phyloP scores from a whole-genome alignment of 1,140 invertebrate species.

The Cotesia chilonis region DNA sequence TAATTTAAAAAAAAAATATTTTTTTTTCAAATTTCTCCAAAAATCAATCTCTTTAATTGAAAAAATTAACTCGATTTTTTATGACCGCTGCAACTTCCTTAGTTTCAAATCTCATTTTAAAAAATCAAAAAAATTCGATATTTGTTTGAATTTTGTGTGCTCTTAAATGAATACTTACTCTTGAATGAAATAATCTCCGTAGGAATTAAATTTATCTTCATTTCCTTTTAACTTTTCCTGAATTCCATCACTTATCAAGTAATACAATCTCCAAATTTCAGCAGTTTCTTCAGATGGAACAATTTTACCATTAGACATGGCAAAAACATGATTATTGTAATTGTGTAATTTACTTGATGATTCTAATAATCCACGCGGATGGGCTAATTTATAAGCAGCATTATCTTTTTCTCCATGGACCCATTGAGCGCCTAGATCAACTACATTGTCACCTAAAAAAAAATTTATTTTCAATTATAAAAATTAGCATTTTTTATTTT shows the following conservation, averaged over 20 bases:
- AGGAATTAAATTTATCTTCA: slow-evolving; percentile 26
- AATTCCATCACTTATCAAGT: slow-evolving; percentile 32
- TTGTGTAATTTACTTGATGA: slow-evolving; percentile 35
- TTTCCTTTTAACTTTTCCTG: slow-evolving; percentile 32
- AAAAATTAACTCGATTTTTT: no score
- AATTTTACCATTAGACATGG: slow-evolving; percentile 38
- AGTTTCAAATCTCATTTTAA: no score
- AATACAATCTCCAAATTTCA: slow-evolving; percentile 34
- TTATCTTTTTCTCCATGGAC: slow-evolving; percentile 62
- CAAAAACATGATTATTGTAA: slow-evolving; percentile 35
- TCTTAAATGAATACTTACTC: slow-evolving; percentile 18
- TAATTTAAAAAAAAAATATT: no score
- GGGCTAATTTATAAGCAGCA: slow-evolving; percentile 48
- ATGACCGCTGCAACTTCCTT: no score
- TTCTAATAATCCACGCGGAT: slow-evolving; percentile 29
- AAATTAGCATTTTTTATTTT: background rate
- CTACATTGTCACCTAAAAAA: slow-evolving; percentile 42
- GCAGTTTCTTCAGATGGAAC: slow-evolving; percentile 33
- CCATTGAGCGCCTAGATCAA: slow-evolving; percentile 67
- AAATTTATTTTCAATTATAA: slow-evolving; percentile 12
- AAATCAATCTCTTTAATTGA: no score
- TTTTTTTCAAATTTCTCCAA: no score
- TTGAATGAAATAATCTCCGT: slow-evolving; percentile 38
- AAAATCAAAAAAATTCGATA: no score
- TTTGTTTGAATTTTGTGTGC: no score